A percentile compares a stretch with the other conserved stretches of the same genome.
phyloP scores from a whole-genome alignment of 2,888 invertebrate species.

The Pediacus dermestoides region DNA sequence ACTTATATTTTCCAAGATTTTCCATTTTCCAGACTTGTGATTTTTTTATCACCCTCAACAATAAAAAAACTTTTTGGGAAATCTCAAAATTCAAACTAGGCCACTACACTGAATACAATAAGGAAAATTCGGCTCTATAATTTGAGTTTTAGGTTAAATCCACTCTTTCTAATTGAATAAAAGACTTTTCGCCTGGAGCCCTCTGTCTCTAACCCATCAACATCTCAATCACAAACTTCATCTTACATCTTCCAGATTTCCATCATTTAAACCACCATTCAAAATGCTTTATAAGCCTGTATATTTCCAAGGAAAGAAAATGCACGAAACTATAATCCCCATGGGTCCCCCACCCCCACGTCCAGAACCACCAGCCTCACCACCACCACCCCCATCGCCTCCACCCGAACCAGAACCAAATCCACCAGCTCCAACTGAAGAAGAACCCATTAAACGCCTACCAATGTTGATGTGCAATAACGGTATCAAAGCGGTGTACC shows the following conservation, averaged over 20 bases:
- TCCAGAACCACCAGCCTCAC: slow-evolving; percentile 24
- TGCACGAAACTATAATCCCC: slow-evolving; percentile 37
- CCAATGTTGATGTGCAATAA: slow-evolving; percentile 42
- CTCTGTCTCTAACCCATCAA: no score
- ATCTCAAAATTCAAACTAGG: no score
- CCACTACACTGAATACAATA: no score
- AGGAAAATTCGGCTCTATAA: no score
- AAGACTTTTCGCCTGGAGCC: no score
- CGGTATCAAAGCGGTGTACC: slow-evolving; percentile 70
- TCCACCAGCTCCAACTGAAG: slow-evolving; percentile 9
- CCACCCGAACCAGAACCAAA: slow-evolving; percentile 12
- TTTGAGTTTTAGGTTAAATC: no score
- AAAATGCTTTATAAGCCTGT: slow-evolving; percentile 40
- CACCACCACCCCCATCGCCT: slow-evolving; percentile 19
- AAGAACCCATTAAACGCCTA: slow-evolving; percentile 24
- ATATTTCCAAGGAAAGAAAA: slow-evolving; percentile 36
- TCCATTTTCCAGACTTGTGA: no score
- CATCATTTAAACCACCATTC: background rate
- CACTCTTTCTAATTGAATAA: no score
- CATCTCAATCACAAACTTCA: no score
- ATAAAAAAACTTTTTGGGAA: no score
- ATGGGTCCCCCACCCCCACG: slow-evolving; percentile 31
- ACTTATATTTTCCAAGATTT: no score
- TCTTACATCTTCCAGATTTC: slow-evolving; percentile 7
- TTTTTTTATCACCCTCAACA: no score